phyloP scores from a whole-genome alignment of 2,797 vertebrate genomes.

The Danio jaintianensis region DNA sequence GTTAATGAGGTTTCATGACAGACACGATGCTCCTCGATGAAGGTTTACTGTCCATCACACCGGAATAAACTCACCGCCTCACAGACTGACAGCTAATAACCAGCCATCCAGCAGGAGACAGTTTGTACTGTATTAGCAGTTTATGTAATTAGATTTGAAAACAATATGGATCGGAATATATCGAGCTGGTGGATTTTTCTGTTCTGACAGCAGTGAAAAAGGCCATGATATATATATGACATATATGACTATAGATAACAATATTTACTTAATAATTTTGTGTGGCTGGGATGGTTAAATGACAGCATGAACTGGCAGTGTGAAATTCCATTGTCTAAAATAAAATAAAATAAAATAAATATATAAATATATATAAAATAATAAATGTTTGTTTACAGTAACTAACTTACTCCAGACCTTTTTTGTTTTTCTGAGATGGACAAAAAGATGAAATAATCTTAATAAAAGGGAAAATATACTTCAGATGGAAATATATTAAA shows the following conservation, averaged over 20 bases:
- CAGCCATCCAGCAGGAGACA: background rate
- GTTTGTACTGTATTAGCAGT: background rate
- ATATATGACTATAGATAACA: background rate
- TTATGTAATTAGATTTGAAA: background rate
- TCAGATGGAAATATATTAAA: no score
- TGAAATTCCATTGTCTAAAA: background rate
- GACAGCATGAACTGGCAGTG: background rate
- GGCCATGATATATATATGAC: no score
- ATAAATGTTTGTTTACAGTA: no score
- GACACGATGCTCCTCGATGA: background rate
- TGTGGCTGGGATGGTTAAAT: background rate
- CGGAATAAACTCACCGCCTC: background rate
- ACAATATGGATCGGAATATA: background rate
- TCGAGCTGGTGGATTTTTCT: background rate
- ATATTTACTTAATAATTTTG: background rate
- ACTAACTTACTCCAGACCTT: no score
- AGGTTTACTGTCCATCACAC: background rate
- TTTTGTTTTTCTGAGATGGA: no score
- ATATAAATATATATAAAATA: no score
- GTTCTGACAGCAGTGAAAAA: background rate
- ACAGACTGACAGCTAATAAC: slow-evolving; percentile 5
- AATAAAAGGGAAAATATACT: no score
- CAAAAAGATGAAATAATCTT: no score
- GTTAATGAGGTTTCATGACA: slow-evolving; percentile 8
- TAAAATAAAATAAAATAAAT: no score